Evolutionary conservation across 1,140 invertebrate genomes (phyloP).

Genomic region (Asbolus verrucosus): DNA sequence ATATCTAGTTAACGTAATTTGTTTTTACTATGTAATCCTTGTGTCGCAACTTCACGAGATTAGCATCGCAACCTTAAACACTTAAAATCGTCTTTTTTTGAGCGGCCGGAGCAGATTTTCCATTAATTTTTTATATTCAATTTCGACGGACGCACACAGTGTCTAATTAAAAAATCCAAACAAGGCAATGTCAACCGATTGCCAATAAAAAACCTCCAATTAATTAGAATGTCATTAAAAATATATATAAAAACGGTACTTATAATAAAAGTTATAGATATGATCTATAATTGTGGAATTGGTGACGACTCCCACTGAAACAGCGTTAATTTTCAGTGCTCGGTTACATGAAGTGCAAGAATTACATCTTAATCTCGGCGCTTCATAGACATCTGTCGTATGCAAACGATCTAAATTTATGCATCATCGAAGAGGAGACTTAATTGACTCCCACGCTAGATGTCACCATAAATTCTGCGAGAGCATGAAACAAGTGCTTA

Average conservation of each 20-base stretch:
- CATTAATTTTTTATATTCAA: background rate
- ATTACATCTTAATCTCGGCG: background rate
- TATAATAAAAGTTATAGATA: slow-evolving; percentile 35
- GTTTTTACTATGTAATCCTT: slow-evolving; percentile 29
- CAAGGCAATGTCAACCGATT: slow-evolving; percentile 33
- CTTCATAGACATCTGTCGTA: too few species aligned
- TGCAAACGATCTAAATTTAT: too few species aligned
- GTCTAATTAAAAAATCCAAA: slow-evolving; percentile 33
- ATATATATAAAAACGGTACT: slow-evolving; percentile 13
- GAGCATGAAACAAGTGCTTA: background rate
- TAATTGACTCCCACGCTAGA: slow-evolving; percentile 27
- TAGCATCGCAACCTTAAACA: slow-evolving; percentile 7
- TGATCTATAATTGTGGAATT: slow-evolving; percentile 22
- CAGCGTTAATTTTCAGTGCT: background rate
- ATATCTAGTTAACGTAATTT: slow-evolving; percentile 27
- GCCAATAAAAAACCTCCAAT: background rate
- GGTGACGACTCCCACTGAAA: slow-evolving; percentile 11
- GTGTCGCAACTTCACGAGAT: slow-evolving; percentile 4
- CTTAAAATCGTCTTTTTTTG: background rate
- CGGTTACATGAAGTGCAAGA: background rate
- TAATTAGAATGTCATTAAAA: slow-evolving; percentile 25
- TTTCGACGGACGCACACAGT: slow-evolving; percentile 15
- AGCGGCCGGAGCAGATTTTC: background rate
- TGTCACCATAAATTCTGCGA: slow-evolving; percentile 7
- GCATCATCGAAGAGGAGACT: slow-evolving; percentile 2